phyloP scores from a whole-genome alignment of 2,113 vertebrate species.

The Sakesphorus luctuosus region DNA sequence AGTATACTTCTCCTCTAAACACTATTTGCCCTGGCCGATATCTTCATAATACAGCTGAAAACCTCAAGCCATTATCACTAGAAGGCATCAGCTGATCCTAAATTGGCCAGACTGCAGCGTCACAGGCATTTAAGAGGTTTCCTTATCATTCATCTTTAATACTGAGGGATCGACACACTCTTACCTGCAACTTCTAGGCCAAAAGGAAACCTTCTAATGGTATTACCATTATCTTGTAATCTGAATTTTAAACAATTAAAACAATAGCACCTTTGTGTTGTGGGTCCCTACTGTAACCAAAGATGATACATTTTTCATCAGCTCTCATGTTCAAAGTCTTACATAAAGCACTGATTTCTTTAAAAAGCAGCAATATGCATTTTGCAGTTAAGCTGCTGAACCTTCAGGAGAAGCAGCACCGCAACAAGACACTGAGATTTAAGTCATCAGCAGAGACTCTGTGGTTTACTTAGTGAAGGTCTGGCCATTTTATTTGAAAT shows the following conservation, averaged over 20 bases:
- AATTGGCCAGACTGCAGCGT: conserved; percentile 52
- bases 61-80: conserved; percentile 55
- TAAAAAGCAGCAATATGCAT: neutral
- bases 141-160: conserved; percentile 68
- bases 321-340: neutral
- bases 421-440: neutral
- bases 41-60: conserved; percentile 68
- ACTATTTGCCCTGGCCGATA: conserved; percentile 49
- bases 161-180: conserved; percentile 52
- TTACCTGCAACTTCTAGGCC: conserved; percentile 54
- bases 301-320: conserved; percentile 1
- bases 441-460: neutral
- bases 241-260: conserved; percentile 69
- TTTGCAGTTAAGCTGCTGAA: neutral
- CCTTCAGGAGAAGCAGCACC: neutral
- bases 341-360: neutral
- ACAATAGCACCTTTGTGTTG: conserved; percentile 37
- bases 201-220: conserved; percentile 51
- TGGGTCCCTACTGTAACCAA: neutral
- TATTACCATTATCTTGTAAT: conserved; percentile 70
- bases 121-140: conserved; percentile 55
- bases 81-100: conserved; percentile 63
- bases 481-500: neutral
- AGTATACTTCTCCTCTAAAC: conserved; percentile 34
- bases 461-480: neutral